Evolutionary conservation across 2,888 invertebrate species (phyloP).

Genomic region (Drosophila affinis): DNA sequence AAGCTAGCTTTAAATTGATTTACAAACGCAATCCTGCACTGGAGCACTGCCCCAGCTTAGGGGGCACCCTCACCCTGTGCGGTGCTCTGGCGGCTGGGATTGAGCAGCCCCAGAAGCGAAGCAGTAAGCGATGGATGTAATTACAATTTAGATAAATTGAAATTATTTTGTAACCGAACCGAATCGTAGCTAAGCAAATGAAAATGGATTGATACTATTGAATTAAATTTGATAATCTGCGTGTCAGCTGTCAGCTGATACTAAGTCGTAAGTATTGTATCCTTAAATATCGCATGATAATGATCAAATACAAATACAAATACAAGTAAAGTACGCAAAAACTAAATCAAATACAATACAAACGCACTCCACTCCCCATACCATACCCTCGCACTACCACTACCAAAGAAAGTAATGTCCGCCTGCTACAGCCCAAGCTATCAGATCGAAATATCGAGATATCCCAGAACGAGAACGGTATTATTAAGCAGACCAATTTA

Average conservation of each 20-base stretch:
- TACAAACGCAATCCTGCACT: constrained; percentile 10
- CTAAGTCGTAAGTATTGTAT: constrained; percentile 13
- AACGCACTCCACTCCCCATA: constrained; percentile 17
- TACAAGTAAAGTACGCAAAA: constrained; percentile 15
- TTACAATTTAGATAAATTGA: constrained; percentile 73
- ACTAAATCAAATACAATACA: constrained; percentile 41
- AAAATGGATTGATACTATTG: constrained; percentile 26
- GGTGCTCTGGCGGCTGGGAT: not conserved
- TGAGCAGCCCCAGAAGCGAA: constrained; percentile 18
- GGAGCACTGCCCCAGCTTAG: not conserved
- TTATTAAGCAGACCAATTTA: constrained; percentile 78
- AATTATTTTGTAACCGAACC: constrained; percentile 56
- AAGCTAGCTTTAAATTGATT: constrained; percentile 53
- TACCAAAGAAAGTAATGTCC: constrained; percentile 33
- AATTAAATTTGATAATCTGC: constrained; percentile 49
- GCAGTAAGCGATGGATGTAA: constrained; percentile 24
- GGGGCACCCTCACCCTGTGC: not conserved
- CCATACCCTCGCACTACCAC: constrained; percentile 37
- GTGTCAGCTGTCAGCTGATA: constrained; percentile 15
- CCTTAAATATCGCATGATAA: constrained; percentile 25
- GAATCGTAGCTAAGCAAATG: constrained; percentile 71
- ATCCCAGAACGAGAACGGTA: constrained; percentile 37
- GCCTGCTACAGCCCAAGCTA: constrained; percentile 28
- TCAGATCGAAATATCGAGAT: constrained; percentile 24
- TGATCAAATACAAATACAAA: constrained; percentile 20